These are phyloP conservation scores for Lycaena phlaeas DNA, from an alignment of 2,888 invertebrate genomes.

Conservation along the genomic window DNA sequence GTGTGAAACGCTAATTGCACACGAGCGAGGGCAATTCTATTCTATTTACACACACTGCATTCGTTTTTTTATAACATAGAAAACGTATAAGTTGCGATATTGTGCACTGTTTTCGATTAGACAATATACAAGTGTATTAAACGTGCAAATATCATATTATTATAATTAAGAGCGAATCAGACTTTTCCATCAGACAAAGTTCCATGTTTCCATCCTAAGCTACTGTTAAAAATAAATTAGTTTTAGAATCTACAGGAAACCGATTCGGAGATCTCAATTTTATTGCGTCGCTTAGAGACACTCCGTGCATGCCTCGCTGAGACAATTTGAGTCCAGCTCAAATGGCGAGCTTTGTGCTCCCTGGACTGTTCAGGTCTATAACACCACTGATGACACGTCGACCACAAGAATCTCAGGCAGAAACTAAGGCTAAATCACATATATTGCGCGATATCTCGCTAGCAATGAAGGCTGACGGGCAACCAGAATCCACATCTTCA, in stretches of 20 bases:
- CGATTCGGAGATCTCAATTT: conserved; percentile 69
- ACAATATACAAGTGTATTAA: no score
- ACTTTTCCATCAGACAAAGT: conserved; percentile 55
- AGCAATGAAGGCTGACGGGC: conserved; percentile 41
- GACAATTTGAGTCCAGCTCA: conserved; percentile 70
- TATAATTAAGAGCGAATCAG: conserved; percentile 46
- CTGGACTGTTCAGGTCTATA: conserved; percentile 36
- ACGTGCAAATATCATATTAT: no score
- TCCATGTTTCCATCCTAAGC: conserved; percentile 58
- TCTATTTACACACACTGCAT: conserved; percentile 17
- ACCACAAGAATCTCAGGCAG: conserved; percentile 59
- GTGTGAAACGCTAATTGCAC: conserved; percentile 68
- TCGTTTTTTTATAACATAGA: conserved; percentile 6
- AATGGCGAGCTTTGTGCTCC: conserved; percentile 58
- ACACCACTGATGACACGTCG: conserved; percentile 36
- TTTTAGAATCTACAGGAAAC: conserved; percentile 71
- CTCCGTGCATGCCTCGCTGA: conserved; percentile 61
- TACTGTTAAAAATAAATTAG: conserved; percentile 72
- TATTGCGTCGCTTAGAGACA: conserved; percentile 54
- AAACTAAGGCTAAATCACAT: conserved; percentile 72
- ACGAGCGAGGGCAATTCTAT: conserved; percentile 38
- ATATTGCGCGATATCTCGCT: conserved; percentile 51
- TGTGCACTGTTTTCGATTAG: no score
- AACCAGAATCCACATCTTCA: conserved; percentile 51
- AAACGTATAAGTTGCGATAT: conserved; percentile 2